These are phyloP conservation scores for Psilanteris sp. DNA, from an alignment of 1,140 invertebrate species.

Conservation along the genomic window DNA sequence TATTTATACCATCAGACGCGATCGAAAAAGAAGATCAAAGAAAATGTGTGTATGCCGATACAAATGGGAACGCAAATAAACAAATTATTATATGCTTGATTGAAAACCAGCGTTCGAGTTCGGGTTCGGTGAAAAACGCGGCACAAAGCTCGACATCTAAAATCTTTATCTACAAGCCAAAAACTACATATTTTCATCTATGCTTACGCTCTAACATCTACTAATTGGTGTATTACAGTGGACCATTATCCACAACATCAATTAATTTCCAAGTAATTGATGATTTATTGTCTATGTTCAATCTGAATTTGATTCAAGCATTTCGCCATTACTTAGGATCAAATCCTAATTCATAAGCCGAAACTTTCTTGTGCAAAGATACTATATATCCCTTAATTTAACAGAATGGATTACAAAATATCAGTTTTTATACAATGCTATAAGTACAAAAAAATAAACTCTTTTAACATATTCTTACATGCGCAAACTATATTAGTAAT, in stretches of 20 bases:
- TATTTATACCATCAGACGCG: constrained; percentile 70
- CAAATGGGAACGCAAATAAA: constrained; percentile 67
- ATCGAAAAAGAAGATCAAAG: constrained; percentile 68
- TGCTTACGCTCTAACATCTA: constrained; percentile 29
- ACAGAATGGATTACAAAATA: no score
- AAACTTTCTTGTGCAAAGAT: constrained; percentile 19
- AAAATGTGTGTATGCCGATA: constrained; percentile 65
- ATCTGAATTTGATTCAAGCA: constrained; percentile 39
- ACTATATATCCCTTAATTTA: no score
- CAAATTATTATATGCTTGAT: constrained; percentile 46
- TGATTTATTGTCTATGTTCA: constrained; percentile 57
- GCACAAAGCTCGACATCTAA: constrained; percentile 31
- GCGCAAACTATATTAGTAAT: no score
- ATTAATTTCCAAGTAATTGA: constrained; percentile 40
- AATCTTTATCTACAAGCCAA: constrained; percentile 45
- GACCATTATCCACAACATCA: constrained; percentile 51
- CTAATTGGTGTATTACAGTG: constrained; percentile 57
- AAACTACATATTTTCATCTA: constrained; percentile 27
- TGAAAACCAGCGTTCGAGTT: constrained; percentile 58
- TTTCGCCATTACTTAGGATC: not conserved
- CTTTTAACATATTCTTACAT: no score
- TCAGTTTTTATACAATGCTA: no score
- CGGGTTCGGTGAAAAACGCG: constrained; percentile 33
- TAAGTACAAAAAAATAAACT: no score
- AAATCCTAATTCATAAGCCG: constrained; percentile 2